These are phyloP conservation scores for Morus bassanus DNA, from an alignment of 2,797 vertebrate genomes.

Conservation along the genomic window DNA sequence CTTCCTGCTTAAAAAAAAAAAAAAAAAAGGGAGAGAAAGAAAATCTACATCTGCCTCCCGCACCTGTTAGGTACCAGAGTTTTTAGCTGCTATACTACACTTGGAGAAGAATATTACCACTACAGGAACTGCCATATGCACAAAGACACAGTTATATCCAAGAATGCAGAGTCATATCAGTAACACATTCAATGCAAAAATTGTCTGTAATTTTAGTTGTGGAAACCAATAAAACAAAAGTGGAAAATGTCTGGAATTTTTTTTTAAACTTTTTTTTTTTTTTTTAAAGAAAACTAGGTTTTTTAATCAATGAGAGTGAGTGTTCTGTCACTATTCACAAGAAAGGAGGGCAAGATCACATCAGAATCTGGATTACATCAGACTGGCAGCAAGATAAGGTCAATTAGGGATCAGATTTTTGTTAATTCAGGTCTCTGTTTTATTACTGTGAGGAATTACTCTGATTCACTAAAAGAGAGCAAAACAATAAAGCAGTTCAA, in stretches of 20 bases:
- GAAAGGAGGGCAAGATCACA: neutral
- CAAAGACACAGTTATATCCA: neutral
- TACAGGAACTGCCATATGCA: too few relatives aligned
- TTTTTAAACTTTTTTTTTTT: too few relatives aligned
- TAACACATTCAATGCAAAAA: neutral
- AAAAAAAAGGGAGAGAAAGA: neutral
- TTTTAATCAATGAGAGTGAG: neutral
- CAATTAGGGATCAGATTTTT: slow-evolving; percentile 47
- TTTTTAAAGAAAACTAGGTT: neutral
- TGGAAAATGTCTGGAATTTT: neutral
- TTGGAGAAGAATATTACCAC: neutral
- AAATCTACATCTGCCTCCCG: neutral
- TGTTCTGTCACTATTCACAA: neutral
- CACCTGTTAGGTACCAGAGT: neutral
- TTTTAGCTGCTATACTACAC: neutral
- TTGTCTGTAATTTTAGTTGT: neutral
- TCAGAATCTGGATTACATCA: slow-evolving; percentile 39
- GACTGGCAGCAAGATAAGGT: slow-evolving; percentile 33
- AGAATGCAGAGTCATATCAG: neutral
- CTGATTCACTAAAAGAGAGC: slow-evolving; percentile 11
- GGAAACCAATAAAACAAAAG: neutral
- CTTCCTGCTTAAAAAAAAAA: neutral
- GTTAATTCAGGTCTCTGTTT: slow-evolving; percentile 41
- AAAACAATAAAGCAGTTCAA: slow-evolving; percentile 14
- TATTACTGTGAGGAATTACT: slow-evolving; percentile 33